Percentiles rank a stretch among this genome's conserved stretches.
Conservation (phyloP, 2,113 vertebrate species). For the Cromileptes altivelis region DNA sequence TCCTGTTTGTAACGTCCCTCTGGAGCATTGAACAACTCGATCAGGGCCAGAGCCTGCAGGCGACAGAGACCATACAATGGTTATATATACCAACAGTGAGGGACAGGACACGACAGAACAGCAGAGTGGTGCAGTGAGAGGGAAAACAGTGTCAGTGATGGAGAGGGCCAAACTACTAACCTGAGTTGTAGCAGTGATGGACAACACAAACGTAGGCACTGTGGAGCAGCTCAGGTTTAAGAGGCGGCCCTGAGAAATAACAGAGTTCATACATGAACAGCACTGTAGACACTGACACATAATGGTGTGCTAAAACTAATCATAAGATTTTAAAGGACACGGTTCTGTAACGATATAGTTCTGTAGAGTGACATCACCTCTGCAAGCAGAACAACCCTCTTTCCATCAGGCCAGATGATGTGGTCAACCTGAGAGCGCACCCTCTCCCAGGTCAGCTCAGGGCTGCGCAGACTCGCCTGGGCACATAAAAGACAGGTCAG, state of each 20-base stretch:
- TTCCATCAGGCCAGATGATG: conserved; percentile 98
- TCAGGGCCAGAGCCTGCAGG: conserved; percentile 93
- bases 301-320: too few species aligned
- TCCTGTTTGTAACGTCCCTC: conserved; percentile 98
- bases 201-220: conserved; percentile 97
- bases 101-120: neutral
- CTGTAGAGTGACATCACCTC: conserved; percentile 86
- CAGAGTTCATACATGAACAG: neutral
- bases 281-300: neutral
- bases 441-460: conserved; percentile 98
- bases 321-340: neutral
- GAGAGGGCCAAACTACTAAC: conserved; percentile 73
- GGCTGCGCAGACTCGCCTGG: conserved; percentile 96
- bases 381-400: conserved; percentile 95
- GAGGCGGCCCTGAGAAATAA: conserved; percentile 90
- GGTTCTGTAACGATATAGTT: too few species aligned
- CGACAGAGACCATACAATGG: conserved; percentile 32
- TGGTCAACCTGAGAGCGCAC: conserved; percentile 98
- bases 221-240: conserved; percentile 99
- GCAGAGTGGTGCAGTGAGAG: neutral
- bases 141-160: neutral
- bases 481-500: conserved; percentile 37
- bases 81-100: neutral
- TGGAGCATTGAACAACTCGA: conserved; percentile 96
- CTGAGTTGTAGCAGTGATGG: conserved; percentile 99